These are phyloP conservation scores for Cosmopolites sordidus DNA, from an alignment of 2,888 invertebrate species.

Conservation along the genomic window DNA sequence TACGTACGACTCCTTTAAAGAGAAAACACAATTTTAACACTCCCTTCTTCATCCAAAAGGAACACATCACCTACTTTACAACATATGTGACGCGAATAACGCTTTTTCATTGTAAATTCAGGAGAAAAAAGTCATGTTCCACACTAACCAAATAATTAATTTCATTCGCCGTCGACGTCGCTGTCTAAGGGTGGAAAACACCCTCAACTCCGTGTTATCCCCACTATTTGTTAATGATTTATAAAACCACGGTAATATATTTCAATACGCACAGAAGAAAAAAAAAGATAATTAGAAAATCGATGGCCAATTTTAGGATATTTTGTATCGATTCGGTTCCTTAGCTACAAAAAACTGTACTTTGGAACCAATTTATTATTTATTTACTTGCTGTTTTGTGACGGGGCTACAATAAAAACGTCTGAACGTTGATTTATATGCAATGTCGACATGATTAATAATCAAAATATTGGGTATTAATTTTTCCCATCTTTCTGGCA, in stretches of 20 bases:
- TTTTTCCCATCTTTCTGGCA: too few species aligned
- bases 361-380: too few species aligned
- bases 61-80: background rate
- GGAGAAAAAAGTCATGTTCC: background rate
- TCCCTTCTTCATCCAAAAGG: background rate
- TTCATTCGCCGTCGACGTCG: too few species aligned
- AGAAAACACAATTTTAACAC: constrained; percentile 2
- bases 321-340: background rate
- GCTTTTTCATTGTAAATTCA: background rate
- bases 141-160: too few species aligned
- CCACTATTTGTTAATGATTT: background rate
- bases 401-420: too few species aligned
- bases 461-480: too few species aligned
- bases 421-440: too few species aligned
- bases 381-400: background rate
- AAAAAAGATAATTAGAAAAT: background rate
- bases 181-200: too few species aligned
- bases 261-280: background rate
- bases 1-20: constrained; percentile 14
- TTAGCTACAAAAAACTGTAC: too few species aligned
- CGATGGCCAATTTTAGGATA: background rate
- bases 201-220: background rate
- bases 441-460: too few species aligned
- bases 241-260: background rate
- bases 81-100: background rate